Evolutionary conservation across 2,113 vertebrate species (phyloP).

Genomic region (Gobiocypris rarus): DNA sequence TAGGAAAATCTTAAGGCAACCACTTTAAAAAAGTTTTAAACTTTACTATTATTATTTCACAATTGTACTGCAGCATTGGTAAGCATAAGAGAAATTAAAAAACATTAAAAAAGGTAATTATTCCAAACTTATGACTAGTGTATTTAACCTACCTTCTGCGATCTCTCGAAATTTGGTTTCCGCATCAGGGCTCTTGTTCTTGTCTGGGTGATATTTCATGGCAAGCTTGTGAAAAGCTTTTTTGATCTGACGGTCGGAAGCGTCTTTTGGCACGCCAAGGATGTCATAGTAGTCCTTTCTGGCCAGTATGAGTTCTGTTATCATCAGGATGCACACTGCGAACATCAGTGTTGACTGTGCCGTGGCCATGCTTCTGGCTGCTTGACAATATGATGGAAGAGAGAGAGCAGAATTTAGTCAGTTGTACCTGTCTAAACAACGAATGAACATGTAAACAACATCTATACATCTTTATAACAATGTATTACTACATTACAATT

Average conservation of each 20-base stretch:
- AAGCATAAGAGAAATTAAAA: background rate
- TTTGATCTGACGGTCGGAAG: slow-evolving; percentile 93
- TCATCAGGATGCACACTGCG: slow-evolving; percentile 90
- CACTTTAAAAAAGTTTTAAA: too few relatives aligned
- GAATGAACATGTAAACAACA: background rate
- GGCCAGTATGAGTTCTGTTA: slow-evolving; percentile 92
- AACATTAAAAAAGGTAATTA: background rate
- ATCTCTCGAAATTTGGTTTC: slow-evolving; percentile 94
- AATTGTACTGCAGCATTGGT: background rate
- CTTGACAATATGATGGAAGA: slow-evolving; percentile 24
- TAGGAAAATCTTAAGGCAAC: too few relatives aligned
- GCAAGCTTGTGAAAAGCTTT: slow-evolving; percentile 96
- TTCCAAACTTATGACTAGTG: background rate
- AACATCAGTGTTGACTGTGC: slow-evolving; percentile 84
- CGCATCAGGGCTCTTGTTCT: slow-evolving; percentile 93
- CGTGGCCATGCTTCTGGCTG: slow-evolving; percentile 83
- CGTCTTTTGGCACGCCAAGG: slow-evolving; percentile 90
- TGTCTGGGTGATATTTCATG: slow-evolving; percentile 96
- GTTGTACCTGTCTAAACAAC: background rate
- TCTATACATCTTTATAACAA: background rate
- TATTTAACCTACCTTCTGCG: slow-evolving; percentile 85
- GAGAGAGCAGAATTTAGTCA: background rate
- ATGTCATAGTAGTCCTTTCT: slow-evolving; percentile 93
- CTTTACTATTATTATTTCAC: background rate
- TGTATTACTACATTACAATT: background rate